phyloP scores from a whole-genome alignment of 2,113 vertebrate genomes.

The Rallus limicola region DNA sequence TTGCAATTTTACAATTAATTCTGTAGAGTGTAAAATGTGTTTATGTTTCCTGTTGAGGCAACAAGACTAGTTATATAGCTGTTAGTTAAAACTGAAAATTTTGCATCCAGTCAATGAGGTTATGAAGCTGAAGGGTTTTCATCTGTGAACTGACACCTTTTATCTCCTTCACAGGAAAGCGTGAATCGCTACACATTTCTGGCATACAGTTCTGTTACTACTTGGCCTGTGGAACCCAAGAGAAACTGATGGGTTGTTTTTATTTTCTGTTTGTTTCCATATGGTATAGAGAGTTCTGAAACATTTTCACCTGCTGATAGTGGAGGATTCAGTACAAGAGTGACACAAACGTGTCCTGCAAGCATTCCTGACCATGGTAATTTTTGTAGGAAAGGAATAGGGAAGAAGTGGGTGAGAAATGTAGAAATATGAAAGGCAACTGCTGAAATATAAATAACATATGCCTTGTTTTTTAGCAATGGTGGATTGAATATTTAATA shows the following conservation, averaged over 20 bases:
- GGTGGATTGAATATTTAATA: not conserved
- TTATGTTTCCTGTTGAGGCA: not conserved
- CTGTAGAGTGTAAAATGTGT: not conserved
- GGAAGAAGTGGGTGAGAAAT: not conserved
- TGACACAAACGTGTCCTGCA: not conserved
- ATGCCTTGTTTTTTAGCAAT: not conserved
- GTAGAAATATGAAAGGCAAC: not conserved
- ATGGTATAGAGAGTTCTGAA: not conserved
- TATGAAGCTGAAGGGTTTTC: not conserved
- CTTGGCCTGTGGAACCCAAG: not conserved
- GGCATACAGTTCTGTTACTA: not conserved
- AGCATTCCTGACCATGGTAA: not conserved
- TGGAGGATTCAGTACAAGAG: not conserved
- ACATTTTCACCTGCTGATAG: not conserved
- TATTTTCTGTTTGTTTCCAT: not conserved
- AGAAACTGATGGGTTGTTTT: not conserved
- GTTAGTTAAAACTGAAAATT: not conserved
- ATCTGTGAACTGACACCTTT: not conserved
- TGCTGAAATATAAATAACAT: not conserved
- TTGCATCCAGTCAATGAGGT: not conserved
- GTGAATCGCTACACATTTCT: not conserved
- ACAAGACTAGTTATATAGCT: not conserved
- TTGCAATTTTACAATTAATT: not conserved
- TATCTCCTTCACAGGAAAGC: not conserved
- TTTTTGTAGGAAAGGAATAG: not conserved